These are phyloP conservation scores for Clytia hemisphaerica DNA, from an alignment of 30 jellyfish, hydroid and myxozoan species.

Conservation along the genomic window DNA sequence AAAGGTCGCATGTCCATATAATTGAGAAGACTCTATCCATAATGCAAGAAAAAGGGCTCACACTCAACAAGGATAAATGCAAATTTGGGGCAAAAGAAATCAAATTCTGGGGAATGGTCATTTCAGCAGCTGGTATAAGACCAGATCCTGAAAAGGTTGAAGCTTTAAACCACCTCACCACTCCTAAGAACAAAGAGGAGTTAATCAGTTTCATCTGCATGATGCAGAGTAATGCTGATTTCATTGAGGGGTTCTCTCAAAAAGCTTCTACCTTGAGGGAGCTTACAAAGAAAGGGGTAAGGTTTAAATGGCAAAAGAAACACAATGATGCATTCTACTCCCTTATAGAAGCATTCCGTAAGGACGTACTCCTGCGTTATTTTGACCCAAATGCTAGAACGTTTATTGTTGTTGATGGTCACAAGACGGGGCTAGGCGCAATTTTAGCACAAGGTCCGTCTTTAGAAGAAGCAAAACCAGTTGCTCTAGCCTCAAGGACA, in stretches of 20 bases:
- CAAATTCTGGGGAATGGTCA: slow-evolving; percentile 38
- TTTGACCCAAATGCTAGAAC: slow-evolving; percentile 38
- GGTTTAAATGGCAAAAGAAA: slow-evolving; percentile 22
- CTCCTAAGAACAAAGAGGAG: slow-evolving; percentile 42
- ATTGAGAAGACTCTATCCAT: not conserved
- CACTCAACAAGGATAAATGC: slow-evolving; percentile 44
- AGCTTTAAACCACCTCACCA: slow-evolving; percentile 31
- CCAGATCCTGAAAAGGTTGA: slow-evolving; percentile 47
- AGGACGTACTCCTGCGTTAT: slow-evolving; percentile 16
- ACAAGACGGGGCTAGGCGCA: slow-evolving; percentile 22
- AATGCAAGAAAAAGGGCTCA: slow-evolving; percentile 26
- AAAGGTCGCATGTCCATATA: slow-evolving; percentile 4
- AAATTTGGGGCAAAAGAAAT: slow-evolving; percentile 38
- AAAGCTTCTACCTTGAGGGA: slow-evolving; percentile 19
- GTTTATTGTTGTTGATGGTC: slow-evolving; percentile 32
- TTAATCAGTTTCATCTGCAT: slow-evolving; percentile 27
- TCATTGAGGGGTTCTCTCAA: too few relatives aligned
- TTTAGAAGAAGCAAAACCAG: too few relatives aligned
- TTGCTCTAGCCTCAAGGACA: too few relatives aligned
- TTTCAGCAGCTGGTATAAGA: slow-evolving; percentile 36
- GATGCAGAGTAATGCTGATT: too few relatives aligned
- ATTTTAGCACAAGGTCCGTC: too few relatives aligned
- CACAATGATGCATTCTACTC: slow-evolving; percentile 18
- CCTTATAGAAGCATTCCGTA: not conserved
- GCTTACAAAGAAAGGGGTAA: too few relatives aligned